These are phyloP conservation scores for Loripinus fragilis DNA, from an alignment of 2,888 invertebrate species.

Conservation along the genomic window DNA sequence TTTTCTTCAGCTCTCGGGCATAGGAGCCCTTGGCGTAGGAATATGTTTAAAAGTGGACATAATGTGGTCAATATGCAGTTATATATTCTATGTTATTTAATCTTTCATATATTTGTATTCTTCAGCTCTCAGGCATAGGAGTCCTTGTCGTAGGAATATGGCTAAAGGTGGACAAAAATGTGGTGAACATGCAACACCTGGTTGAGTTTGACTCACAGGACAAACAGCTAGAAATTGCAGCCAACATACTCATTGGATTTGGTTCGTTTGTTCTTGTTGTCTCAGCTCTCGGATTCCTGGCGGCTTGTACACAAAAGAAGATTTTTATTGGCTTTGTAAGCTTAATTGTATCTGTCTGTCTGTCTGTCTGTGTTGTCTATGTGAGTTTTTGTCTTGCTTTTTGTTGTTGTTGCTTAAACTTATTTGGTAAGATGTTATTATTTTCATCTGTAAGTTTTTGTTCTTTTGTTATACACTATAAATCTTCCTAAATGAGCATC, in stretches of 20 bases:
- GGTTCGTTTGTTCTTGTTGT: constrained; percentile 63
- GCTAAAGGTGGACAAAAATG: constrained; percentile 62
- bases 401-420: no score
- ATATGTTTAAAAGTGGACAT: constrained; percentile 64
- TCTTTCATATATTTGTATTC: no score
- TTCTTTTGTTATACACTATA: no score
- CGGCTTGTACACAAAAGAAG: constrained; percentile 53
- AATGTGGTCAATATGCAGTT: constrained; percentile 63
- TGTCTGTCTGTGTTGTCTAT: no score
- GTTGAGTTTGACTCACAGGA: constrained; percentile 60
- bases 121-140: constrained; percentile 51
- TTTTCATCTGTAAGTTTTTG: no score
- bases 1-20: constrained; percentile 44
- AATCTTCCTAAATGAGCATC: no score
- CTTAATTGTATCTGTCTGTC: no score
- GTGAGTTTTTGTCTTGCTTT: no score
- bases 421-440: no score
- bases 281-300: constrained; percentile 62
- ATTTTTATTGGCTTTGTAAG: constrained; percentile 52
- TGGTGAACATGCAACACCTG: constrained; percentile 62
- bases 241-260: constrained; percentile 64
- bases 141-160: constrained; percentile 64
- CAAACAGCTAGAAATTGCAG: constrained; percentile 51
- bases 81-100: no score
- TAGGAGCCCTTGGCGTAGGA: constrained; percentile 60